phyloP scores from a whole-genome alignment of 35 echinoderm and acorn worm genomes.

The Anneissia japonica region DNA sequence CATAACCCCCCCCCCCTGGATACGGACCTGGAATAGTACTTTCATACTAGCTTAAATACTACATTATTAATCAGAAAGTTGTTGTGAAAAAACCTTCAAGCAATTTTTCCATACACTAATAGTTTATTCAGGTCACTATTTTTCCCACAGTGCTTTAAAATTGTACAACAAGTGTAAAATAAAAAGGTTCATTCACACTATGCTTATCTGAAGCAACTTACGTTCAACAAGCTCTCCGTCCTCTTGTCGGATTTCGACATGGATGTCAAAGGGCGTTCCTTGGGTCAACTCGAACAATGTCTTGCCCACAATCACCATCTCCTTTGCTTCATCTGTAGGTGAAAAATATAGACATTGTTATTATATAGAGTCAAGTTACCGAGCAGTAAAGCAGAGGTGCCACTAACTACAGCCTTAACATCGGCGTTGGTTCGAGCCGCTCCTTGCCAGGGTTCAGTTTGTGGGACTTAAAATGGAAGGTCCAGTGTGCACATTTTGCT shows the following conservation, averaged over 20 bases:
- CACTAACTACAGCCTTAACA: not conserved
- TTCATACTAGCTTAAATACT: too few relatives aligned
- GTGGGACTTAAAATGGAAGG: not conserved
- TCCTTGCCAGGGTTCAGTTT: not conserved
- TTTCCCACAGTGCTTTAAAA: too few relatives aligned
- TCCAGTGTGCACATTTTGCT: not conserved
- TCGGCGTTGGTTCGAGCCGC: not conserved
- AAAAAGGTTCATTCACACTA: too few relatives aligned
- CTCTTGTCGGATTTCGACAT: conserved; percentile 52
- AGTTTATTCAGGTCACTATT: too few relatives aligned
- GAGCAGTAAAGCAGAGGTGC: not conserved
- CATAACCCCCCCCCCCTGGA: too few relatives aligned
- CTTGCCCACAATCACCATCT: conserved; percentile 42
- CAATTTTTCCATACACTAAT: too few relatives aligned
- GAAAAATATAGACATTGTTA: not conserved
- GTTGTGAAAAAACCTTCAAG: too few relatives aligned
- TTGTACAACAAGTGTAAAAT: too few relatives aligned
- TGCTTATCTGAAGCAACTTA: too few relatives aligned
- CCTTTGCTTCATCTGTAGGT: conserved; percentile 58
- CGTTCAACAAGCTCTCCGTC: conserved; percentile 50
- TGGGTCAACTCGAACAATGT: conserved; percentile 51
- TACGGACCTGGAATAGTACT: too few relatives aligned
- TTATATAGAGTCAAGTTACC: not conserved
- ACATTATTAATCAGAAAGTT: too few relatives aligned
- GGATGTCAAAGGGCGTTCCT: conserved; percentile 59